These are phyloP conservation scores for Eulacestoma nigropectus DNA, from an alignment of 2,113 vertebrate genomes.

Conservation along the genomic window DNA sequence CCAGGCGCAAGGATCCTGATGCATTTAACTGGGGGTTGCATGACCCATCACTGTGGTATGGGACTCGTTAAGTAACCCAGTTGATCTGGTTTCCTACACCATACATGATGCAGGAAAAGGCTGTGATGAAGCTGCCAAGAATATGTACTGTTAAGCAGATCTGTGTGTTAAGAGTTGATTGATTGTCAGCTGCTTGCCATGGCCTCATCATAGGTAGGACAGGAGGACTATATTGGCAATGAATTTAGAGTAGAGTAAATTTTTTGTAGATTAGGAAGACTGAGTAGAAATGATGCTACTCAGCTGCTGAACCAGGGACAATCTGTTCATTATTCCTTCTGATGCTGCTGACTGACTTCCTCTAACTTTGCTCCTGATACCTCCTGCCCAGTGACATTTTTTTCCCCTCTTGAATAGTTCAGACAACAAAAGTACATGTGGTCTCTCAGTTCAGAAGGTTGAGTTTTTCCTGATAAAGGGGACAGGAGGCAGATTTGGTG, in stretches of 20 bases:
- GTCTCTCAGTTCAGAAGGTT: not conserved
- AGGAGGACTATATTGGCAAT: not conserved
- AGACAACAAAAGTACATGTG: not conserved
- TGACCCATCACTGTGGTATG: not conserved
- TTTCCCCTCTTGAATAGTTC: not conserved
- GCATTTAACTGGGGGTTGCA: not conserved
- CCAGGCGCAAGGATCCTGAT: not conserved
- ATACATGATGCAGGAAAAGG: not conserved
- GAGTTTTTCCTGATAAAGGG: not conserved
- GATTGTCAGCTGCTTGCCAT: not conserved
- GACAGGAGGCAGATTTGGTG: not conserved
- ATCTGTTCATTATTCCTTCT: not conserved
- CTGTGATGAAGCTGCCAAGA: not conserved
- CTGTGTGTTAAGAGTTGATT: not conserved
- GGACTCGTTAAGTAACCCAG: rapidly evolving
- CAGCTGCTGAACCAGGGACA: not conserved
- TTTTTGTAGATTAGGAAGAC: not conserved
- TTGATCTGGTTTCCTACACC: not conserved
- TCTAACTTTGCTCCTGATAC: not conserved
- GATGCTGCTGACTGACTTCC: not conserved
- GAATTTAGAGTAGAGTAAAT: too few relatives aligned
- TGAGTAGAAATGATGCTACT: not conserved
- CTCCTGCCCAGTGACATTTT: not conserved
- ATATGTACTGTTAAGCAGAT: not conserved
- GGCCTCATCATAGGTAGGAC: not conserved